Evolutionary conservation across 2,797 vertebrate genomes (phyloP), one percentile per base, ranked within the genome.

Genomic region (Parauchenoglanis punctatus): DNA sequence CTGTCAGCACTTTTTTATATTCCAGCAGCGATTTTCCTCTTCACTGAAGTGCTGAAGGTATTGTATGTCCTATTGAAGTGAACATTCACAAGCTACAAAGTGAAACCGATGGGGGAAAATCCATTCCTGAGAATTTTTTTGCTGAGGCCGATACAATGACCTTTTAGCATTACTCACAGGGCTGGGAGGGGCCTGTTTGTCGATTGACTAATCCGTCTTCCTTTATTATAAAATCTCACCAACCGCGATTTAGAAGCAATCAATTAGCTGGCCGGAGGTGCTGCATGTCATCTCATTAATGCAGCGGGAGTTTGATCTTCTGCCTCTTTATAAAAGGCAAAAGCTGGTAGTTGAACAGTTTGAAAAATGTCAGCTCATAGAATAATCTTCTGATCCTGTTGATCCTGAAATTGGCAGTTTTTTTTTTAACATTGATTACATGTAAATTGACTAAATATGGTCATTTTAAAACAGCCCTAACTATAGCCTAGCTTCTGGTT

Each of bases 91-190:
- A 92, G 92, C 17, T 78, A 54, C 90, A 90, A 93, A 58, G 31
- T 93, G 92, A 91, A 92, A 93, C 93, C 89, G 92, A 93, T 90
- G 91, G 91, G 93, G 91, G 63, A 94, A 96, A 96, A 96, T 95
- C 94, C 93, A 96, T 95, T 93, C 91, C 86, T 92, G 93, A 94
- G 28, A 35, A 58, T 35, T 23, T 35, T 35, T 78, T 11, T 78
- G 28, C 95, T 94, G 95, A 95, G 93, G 93, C 94, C 95, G 94
- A 94, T 95, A 93, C 87, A 92, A 90, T 91, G 93, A 96, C 95
- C 94, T 95, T 40, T 95, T 95, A 94, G 93, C 92, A 89, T 92
- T 95, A 94, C 91, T 90, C 86, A 91, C 91, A 90, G 92, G 93
- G 92, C 93, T 91, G 44, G 73, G 82, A 83, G 89, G 88, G 92